phyloP scores from a whole-genome alignment of 2,113 vertebrate species.

The Paradoxurus hermaphroditus region DNA sequence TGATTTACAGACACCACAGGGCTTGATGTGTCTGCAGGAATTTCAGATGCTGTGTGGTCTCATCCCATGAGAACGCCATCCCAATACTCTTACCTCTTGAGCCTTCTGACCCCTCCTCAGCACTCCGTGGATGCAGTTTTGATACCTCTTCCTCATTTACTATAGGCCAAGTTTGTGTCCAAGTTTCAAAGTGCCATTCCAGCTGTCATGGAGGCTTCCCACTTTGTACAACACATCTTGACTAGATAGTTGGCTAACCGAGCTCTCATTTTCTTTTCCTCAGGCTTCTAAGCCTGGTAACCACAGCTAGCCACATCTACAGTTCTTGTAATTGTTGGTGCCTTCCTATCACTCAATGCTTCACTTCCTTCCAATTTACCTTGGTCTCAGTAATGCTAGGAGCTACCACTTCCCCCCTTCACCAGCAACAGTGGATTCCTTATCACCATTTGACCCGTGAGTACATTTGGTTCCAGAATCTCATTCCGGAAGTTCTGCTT shows the following conservation, averaged over 20 bases:
- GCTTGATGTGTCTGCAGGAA: background rate
- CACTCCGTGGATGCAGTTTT: background rate
- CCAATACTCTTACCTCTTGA: background rate
- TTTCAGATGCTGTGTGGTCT: background rate
- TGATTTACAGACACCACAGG: background rate
- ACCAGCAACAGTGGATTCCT: background rate
- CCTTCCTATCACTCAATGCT: background rate
- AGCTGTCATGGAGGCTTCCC: background rate
- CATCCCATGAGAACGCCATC: background rate
- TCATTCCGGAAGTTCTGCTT: background rate
- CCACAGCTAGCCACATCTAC: background rate
- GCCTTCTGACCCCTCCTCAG: background rate
- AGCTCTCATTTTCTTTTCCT: background rate
- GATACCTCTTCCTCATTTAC: background rate
- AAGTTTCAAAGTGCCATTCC: background rate
- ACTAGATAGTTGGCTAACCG: background rate
- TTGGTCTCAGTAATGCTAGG: background rate
- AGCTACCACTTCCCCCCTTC: background rate
- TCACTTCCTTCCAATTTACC: background rate
- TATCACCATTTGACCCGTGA: background rate
- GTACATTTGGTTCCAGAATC: background rate
- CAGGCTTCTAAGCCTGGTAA: background rate
- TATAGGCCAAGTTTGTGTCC: background rate
- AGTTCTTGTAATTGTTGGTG: background rate
- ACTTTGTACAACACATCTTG: background rate